Conservation (phyloP, 2,113 vertebrate species). For the Corythornis vintsioides region DNA sequence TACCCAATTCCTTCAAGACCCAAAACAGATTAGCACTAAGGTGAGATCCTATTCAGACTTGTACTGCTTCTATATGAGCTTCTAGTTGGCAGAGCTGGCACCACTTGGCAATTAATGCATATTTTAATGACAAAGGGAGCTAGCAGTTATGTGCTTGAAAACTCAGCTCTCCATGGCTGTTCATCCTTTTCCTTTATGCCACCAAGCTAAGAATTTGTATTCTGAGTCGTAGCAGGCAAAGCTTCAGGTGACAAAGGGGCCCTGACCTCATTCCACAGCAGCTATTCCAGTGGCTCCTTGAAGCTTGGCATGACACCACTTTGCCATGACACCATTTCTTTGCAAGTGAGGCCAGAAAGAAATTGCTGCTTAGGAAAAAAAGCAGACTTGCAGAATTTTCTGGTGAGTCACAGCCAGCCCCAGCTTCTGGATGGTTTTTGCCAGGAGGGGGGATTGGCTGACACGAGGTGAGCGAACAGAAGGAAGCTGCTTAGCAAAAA, state of each 20-base stretch:
- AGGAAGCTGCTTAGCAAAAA: slow-evolving; percentile 1
- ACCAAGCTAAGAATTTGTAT: slow-evolving; percentile 39
- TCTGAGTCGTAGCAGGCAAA: neutral
- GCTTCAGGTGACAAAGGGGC: slow-evolving; percentile 28
- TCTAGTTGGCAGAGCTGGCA: slow-evolving; percentile 35
- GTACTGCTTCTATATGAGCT: slow-evolving; percentile 37
- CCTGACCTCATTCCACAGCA: slow-evolving; percentile 8
- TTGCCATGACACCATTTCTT: slow-evolving; percentile 35
- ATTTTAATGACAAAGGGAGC: slow-evolving; percentile 16
- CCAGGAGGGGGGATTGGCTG: neutral
- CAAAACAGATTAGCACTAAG: slow-evolving; percentile 57
- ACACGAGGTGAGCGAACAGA: neutral
- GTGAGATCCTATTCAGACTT: slow-evolving; percentile 51
- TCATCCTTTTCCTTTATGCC: slow-evolving; percentile 56
- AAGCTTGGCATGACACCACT: slow-evolving; percentile 52
- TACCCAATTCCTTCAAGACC: slow-evolving; percentile 53
- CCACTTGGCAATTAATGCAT: slow-evolving; percentile 3
- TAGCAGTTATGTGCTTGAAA: slow-evolving; percentile 39
- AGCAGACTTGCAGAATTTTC: neutral
- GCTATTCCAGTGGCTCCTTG: slow-evolving; percentile 27
- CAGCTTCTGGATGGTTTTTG: slow-evolving; percentile 11
- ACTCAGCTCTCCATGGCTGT: slow-evolving; percentile 42
- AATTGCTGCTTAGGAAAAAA: slow-evolving; percentile 28
- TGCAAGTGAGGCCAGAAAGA: slow-evolving; percentile 32
- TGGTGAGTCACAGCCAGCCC: neutral